Evolutionary conservation across 2,113 vertebrate genomes (phyloP), one percentile per base, ranked within the genome.

Genomic region (Eretmochelys imbricata): DNA sequence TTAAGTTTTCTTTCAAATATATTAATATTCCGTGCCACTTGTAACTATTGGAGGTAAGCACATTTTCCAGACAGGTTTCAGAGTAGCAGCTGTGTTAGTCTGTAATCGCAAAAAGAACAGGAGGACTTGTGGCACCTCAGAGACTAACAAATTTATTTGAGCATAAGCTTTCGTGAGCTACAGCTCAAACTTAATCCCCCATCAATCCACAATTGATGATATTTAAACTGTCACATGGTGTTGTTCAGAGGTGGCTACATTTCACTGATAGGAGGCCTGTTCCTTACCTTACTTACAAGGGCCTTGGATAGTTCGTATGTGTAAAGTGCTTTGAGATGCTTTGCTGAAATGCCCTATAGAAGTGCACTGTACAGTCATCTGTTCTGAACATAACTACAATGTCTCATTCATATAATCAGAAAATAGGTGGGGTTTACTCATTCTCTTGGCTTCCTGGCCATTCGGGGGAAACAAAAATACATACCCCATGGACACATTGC

Each of bases 311-410:
- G 50, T 59, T 57, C 48, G 85, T 91, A 12, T 95, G 16, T 87
- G 9, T 93, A 82, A 94, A 69, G 31, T 85, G 51, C 90, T 89
- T 91, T 2, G 22, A 62, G 85, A 48, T 80, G 72, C 87, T 94
- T 17, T 87, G 83, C 84, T 91, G 94, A 90, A 90, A 62, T 75
- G 93, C 72, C 55, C 82, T 0, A 0, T 53, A 76, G 87, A 94
- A 94, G 91, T 65, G 81, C 59, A 84, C 55, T 55, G 72, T 82
- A 91, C 55, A 95, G 90, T 87, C 89, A 69, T 91, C 69, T 72
- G 35, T 38, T 72, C 8, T 51, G 55, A 78, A 62, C 29, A 7
- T 76, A 80, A 96, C 82, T 69, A 24, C 50, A 93, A 4, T 0
- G 0, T 46, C 25, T 94, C 89, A 84, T 17, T 80, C 78, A 95